phyloP scores from a whole-genome alignment of 2,888 invertebrate species.

The Colostygia pectinataria region DNA sequence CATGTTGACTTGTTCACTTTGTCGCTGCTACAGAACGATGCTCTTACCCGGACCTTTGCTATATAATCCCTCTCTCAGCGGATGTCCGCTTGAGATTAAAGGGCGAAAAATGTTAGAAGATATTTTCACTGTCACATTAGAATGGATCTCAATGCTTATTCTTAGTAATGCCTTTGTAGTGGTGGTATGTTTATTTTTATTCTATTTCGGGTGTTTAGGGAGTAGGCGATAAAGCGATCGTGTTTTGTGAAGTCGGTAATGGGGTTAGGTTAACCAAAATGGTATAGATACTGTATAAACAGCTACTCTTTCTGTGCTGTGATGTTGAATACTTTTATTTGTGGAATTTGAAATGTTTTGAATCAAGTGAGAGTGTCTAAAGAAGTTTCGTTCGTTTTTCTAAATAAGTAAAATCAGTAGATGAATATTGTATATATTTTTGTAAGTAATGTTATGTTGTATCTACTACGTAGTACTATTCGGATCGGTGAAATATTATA shows the following conservation, averaged over 20 bases:
- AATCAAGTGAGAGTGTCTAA: too few species aligned
- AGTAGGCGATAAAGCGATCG: neutral
- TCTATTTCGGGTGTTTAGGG: constrained; percentile 8
- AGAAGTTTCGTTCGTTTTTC: too few species aligned
- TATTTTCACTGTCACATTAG: constrained; percentile 37
- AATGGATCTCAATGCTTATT: constrained; percentile 25
- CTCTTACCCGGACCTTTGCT: constrained; percentile 27
- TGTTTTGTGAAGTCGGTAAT: constrained; percentile 1
- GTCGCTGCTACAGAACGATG: constrained; percentile 1
- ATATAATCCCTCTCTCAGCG: constrained; percentile 33
- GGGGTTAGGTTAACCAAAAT: neutral
- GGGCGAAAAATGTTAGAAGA: constrained; percentile 36
- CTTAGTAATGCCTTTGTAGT: constrained; percentile 28
- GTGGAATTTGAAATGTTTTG: too few species aligned
- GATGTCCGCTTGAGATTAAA: constrained; percentile 37
- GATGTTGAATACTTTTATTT: too few species aligned
- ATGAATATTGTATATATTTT: too few species aligned
- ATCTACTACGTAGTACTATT: too few species aligned
- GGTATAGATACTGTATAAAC: too few species aligned
- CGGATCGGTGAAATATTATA: too few species aligned
- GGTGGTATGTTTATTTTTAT: constrained; percentile 20
- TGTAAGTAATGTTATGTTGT: too few species aligned
- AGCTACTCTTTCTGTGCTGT: too few species aligned
- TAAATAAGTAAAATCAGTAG: too few species aligned
- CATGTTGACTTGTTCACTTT: neutral